These are phyloP conservation scores for Drosophila orosa DNA, from an alignment of 1,140 invertebrate genomes.

Conservation along the genomic window DNA sequence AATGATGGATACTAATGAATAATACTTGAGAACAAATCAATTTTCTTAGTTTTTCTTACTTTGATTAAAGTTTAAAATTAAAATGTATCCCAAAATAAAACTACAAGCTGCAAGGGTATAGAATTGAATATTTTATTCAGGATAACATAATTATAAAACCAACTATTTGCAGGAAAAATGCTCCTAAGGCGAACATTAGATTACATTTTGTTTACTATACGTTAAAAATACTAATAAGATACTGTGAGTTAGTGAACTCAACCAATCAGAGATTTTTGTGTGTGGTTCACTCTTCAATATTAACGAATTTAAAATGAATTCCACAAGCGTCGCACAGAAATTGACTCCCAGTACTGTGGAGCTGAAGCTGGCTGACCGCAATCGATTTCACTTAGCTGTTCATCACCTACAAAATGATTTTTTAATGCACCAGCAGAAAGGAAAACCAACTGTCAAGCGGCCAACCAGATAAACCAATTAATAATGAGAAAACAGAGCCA, in stretches of 20 bases:
- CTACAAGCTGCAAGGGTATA: too few relatives aligned
- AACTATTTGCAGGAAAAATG: too few relatives aligned
- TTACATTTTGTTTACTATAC: too few relatives aligned
- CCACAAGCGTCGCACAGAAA: not conserved
- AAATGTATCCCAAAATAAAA: too few relatives aligned
- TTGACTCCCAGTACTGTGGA: slow-evolving; percentile 2
- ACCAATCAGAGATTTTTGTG: not conserved
- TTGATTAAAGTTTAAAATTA: too few relatives aligned
- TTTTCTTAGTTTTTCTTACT: too few relatives aligned
- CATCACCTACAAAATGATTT: slow-evolving; percentile 44
- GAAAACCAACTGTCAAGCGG: slow-evolving; percentile 43
- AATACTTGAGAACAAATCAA: too few relatives aligned
- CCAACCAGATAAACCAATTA: slow-evolving; percentile 57
- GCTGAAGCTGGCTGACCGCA: slow-evolving; percentile 27
- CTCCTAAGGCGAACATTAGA: too few relatives aligned
- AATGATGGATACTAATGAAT: not conserved
- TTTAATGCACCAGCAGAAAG: slow-evolving; percentile 32
- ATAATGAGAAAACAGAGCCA: slow-evolving; percentile 59
- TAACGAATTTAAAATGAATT: not conserved
- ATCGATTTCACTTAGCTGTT: slow-evolving; percentile 51
- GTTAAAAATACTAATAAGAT: not conserved
- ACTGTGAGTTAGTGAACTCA: not conserved
- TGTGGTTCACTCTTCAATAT: not conserved
- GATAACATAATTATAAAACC: too few relatives aligned
- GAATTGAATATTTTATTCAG: too few relatives aligned